A percentile compares a stretch with the other conserved stretches of the same genome.
Evolutionary conservation across 2,797 vertebrate species (phyloP).

Genomic region (Xiphorhynchus erythropygius): DNA sequence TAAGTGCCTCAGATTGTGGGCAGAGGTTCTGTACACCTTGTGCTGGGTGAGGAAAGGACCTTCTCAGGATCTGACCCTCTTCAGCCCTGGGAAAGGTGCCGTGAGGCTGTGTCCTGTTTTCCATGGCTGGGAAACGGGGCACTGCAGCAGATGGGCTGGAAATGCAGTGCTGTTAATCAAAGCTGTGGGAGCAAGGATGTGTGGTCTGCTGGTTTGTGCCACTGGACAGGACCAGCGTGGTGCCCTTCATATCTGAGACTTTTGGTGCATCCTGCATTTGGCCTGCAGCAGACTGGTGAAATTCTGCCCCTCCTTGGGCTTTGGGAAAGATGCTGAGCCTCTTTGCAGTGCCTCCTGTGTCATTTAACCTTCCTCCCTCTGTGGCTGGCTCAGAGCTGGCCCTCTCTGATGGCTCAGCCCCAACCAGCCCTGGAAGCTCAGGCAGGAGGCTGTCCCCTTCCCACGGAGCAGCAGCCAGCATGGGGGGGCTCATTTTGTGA

Average conservation of each 20-base stretch:
- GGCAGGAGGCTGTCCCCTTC: neutral
- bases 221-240: accelerated
- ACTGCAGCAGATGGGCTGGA: neutral
- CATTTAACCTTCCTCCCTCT: neutral
- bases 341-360: neutral
- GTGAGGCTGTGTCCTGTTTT: neutral
- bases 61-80: neutral
- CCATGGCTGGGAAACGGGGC: accelerated
- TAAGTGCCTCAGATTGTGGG: accelerated
- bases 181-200: neutral
- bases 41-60: neutral
- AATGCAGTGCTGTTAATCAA: accelerated
- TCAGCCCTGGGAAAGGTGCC: neutral
- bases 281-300: neutral
- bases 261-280: neutral
- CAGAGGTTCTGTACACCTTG: neutral
- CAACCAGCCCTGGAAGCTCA: neutral
- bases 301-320: neutral
- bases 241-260: neutral
- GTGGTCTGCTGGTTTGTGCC: neutral
- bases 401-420: neutral
- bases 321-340: neutral
- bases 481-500: neutral
- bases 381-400: neutral
- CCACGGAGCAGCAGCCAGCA: accelerated